Base-by-base conservation (phyloP, 2,888 invertebrate genomes). In the Hirudinaria manillensis region DNA sequence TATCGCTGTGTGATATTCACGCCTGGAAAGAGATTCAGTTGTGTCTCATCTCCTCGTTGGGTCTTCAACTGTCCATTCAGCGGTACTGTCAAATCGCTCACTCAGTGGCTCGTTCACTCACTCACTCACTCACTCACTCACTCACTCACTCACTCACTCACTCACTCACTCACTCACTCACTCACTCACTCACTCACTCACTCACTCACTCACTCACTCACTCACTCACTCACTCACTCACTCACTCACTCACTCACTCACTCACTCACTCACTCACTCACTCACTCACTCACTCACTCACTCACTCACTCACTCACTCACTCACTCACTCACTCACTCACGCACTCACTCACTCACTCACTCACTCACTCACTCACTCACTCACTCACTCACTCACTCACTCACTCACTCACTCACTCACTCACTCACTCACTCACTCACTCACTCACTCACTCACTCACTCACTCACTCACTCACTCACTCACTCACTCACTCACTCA, bases 81-180 rank as follows among this genome's bases (percentile, higher is more conserved):
- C 16, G 45, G 45, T 16, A 45, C 16, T 45, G 29, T n/a, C 3
- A 1, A 19, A 24, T 56, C 56, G 13, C 56, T 56, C 56, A 56
- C 56, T 56, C 56, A 56, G 6, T 56, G 6, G 13, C 56, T 56
- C 56, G 13, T 16, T 56, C 56, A 56, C 56, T 56, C 56, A 56
- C 56, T 56, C 56, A 56, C 56, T 56, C 56, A 56, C 56, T 56
- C 56, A 56, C 56, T 56, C 56, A 56, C 56, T 56, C 56, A 56
- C 56, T 56, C 56, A 56, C 56, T 56, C 56, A 56, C 56, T 56
- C 56, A 56, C 56, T 56, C 56, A 56, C 56, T 56, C 56, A 56
- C 56, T 56, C 56, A 56, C 56, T 56, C 56, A 56, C 56, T 56
- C 56, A 56, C 56, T 56, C 56, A 56, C 56, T 56, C 56, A 56